Conservation (phyloP, 1,140 invertebrate species). For the Pantala flavescens region DNA sequence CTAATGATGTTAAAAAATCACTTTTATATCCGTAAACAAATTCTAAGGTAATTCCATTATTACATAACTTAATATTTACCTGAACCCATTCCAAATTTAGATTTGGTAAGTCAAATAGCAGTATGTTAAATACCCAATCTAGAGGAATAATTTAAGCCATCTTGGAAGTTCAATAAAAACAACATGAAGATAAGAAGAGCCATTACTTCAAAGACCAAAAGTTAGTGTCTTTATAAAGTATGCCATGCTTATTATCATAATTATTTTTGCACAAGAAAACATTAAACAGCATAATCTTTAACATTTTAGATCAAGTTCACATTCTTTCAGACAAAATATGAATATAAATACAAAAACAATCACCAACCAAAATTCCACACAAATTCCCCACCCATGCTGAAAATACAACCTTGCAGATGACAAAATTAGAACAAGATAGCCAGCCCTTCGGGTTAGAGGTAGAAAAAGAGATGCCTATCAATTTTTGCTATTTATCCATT, state of each 20-base stretch:
- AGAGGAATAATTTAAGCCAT: too few species aligned
- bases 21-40: too few species aligned
- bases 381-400: neutral
- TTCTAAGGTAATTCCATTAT: too few species aligned
- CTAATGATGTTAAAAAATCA: too few species aligned
- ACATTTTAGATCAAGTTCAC: neutral
- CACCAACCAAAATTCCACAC: neutral
- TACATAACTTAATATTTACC: too few species aligned
- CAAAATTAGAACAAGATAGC: conserved; percentile 3
- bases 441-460: conserved; percentile 6
- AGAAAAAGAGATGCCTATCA: conserved; percentile 2
- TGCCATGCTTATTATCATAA: neutral
- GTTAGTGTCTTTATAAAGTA: neutral
- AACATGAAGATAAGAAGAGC: too few species aligned
- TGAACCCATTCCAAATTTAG: too few species aligned
- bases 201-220: neutral
- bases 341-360: neutral
- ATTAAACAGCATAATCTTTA: neutral
- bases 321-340: neutral
- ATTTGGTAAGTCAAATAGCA: too few species aligned
- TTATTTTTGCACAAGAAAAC: neutral
- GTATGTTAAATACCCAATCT: too few species aligned
- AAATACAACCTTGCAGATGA: neutral
- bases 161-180: too few species aligned
- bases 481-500: neutral